Evolutionary conservation across 1,140 invertebrate species (phyloP).

Genomic region (Lepidurus apus): DNA sequence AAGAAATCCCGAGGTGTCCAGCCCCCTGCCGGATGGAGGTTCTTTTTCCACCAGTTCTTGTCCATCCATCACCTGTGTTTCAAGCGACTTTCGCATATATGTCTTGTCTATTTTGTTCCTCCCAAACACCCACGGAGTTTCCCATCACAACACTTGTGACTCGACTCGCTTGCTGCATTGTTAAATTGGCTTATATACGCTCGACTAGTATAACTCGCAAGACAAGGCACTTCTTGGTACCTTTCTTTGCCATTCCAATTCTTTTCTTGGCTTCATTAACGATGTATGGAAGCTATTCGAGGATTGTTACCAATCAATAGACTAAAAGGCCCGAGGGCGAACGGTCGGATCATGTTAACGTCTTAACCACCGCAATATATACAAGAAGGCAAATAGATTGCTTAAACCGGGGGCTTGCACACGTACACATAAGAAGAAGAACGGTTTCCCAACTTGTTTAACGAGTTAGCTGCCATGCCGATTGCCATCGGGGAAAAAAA

Average conservation of each 20-base stretch:
- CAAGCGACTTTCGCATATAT: neutral
- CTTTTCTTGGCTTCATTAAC: neutral
- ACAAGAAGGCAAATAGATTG: neutral
- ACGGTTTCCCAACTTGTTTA: neutral
- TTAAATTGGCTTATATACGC: neutral
- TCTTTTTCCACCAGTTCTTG: neutral
- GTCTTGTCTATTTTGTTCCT: neutral
- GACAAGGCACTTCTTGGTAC: slow-evolving; percentile 21
- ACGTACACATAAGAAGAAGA: neutral
- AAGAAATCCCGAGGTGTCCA: neutral
- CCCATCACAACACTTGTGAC: neutral
- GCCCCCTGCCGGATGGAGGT: too few species aligned
- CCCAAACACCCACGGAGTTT: slow-evolving; percentile 6
- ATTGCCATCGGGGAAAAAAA: neutral
- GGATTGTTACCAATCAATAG: slow-evolving; percentile 5
- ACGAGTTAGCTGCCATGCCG: neutral
- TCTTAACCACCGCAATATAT: neutral
- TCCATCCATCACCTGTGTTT: neutral
- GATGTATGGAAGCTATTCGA: neutral
- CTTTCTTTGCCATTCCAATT: neutral
- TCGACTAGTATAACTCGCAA: neutral
- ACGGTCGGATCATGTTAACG: neutral
- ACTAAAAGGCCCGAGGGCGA: neutral
- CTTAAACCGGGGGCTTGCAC: neutral
- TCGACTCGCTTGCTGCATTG: neutral